These are phyloP conservation scores for Carcharodon carcharias DNA, from an alignment of 2,797 vertebrate species.

Conservation along the genomic window DNA sequence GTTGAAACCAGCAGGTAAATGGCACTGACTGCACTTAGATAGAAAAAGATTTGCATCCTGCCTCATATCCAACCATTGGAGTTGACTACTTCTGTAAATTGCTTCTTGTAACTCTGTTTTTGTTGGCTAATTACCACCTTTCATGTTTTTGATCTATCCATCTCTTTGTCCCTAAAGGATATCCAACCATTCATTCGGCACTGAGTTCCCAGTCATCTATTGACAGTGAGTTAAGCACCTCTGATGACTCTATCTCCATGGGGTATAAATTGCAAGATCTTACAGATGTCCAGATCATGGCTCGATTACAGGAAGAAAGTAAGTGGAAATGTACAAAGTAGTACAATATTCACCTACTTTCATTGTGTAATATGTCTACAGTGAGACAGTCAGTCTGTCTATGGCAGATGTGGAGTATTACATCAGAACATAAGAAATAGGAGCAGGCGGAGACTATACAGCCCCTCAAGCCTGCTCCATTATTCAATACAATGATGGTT, in stretches of 20 bases:
- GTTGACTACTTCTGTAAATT: neutral
- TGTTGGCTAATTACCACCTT: neutral
- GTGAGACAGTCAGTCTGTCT: neutral
- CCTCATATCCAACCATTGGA: neutral
- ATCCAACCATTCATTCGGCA: conserved; percentile 64
- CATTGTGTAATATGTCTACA: neutral
- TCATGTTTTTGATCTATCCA: neutral
- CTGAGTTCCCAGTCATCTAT: conserved; percentile 88
- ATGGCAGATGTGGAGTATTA: neutral
- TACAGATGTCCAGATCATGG: conserved; percentile 91
- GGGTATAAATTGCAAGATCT: conserved; percentile 87
- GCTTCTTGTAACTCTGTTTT: neutral
- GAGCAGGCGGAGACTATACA: neutral
- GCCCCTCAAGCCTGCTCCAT: too few relatives aligned
- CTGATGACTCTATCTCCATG: conserved; percentile 90
- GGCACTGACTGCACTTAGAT: neutral
- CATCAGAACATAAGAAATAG: neutral
- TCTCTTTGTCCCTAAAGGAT: conserved; percentile 53
- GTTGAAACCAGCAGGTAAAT: neutral
- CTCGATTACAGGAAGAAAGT: conserved; percentile 87
- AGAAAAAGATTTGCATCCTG: neutral
- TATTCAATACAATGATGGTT: neutral
- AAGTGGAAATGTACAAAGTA: conserved; percentile 47
- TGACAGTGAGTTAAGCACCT: conserved; percentile 85
- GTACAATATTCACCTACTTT: neutral